Percentiles rank a stretch among this genome's conserved stretches.
These are phyloP conservation scores for Hyles euphorbiae DNA, from an alignment of 1,140 invertebrate genomes.

Conservation along the genomic window DNA sequence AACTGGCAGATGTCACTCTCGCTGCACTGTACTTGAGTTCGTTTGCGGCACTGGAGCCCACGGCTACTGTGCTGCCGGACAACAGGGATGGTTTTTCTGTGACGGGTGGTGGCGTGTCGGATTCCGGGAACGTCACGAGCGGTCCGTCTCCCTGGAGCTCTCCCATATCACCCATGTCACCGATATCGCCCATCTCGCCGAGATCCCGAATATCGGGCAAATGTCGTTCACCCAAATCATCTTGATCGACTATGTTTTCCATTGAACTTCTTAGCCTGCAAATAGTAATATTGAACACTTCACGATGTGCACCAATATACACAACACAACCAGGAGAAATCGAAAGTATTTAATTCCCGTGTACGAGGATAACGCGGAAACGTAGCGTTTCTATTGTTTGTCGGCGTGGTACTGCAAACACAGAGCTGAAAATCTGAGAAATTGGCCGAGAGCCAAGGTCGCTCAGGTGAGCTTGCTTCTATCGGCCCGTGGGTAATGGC, in stretches of 20 bases:
- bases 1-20: conserved; percentile 88
- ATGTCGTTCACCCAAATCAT: conserved; percentile 59
- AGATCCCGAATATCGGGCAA: conserved; percentile 74
- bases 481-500: conserved; percentile 30
- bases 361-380: conserved; percentile 22
- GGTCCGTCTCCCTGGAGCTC: conserved; percentile 75
- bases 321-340: too few species aligned
- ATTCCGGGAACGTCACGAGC: conserved; percentile 86
- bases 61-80: conserved; percentile 45
- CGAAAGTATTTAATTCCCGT: too few species aligned
- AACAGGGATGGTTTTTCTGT: conserved; percentile 71
- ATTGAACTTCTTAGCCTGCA: conserved; percentile 78
- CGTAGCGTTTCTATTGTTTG: conserved; percentile 66
- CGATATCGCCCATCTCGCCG: conserved; percentile 66
- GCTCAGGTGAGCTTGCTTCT: conserved; percentile 62
- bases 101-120: conserved; percentile 79
- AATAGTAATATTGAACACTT: conserved; percentile 17
- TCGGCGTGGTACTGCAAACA: conserved; percentile 66
- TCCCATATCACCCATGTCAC: conserved; percentile 66
- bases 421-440: conserved; percentile 50
- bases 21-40: conserved; percentile 81
- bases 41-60: conserved; percentile 58
- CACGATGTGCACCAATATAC: neutral
- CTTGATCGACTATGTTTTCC: conserved; percentile 80
- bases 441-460: conserved; percentile 66